These are phyloP conservation scores for Xiphophorus maculatus DNA, from an alignment of 2,113 vertebrate genomes.

Conservation along the genomic window DNA sequence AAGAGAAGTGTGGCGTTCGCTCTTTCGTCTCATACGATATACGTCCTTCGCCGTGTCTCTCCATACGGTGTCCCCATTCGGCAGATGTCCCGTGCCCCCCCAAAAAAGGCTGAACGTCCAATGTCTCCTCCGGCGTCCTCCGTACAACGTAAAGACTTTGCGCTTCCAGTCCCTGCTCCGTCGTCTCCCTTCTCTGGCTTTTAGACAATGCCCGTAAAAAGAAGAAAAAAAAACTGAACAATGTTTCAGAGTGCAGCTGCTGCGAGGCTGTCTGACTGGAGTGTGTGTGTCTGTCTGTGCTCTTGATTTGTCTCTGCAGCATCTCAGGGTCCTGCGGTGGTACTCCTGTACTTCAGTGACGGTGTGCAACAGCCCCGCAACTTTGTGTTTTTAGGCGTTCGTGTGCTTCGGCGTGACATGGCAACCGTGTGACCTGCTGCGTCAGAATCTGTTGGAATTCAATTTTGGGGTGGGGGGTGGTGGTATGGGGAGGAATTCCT, in stretches of 20 bases:
- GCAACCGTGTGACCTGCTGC: conserved; percentile 89
- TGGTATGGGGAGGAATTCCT: conserved; percentile 60
- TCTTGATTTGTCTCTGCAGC: conserved; percentile 68
- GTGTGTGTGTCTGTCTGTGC: conserved; percentile 50
- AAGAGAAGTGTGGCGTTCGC: conserved; percentile 7
- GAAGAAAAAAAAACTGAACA: conserved; percentile 49
- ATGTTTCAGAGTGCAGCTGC: conserved; percentile 62
- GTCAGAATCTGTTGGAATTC: conserved; percentile 78
- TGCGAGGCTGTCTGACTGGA: conserved; percentile 48
- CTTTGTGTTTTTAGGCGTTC: conserved; percentile 34
- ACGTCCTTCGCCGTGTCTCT: conserved; percentile 30
- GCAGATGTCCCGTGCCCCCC: conserved; percentile 4
- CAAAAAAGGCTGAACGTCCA: not conserved
- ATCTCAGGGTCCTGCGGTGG: conserved; percentile 65
- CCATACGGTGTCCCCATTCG: conserved; percentile 20
- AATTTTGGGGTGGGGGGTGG: not conserved
- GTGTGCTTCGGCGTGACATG: conserved; percentile 84
- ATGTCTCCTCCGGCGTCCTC: conserved; percentile 16
- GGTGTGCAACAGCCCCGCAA: conserved; percentile 22
- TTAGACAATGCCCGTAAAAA: conserved; percentile 68
- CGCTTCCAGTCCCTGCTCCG: conserved; percentile 62
- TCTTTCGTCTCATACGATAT: conserved; percentile 29
- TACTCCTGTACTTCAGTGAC: conserved; percentile 47
- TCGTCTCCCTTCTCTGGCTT: conserved; percentile 72
- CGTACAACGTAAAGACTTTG: conserved; percentile 27